Conservation (phyloP, 2,797 vertebrate genomes). For the Chiroxiphia lanceolata region DNA sequence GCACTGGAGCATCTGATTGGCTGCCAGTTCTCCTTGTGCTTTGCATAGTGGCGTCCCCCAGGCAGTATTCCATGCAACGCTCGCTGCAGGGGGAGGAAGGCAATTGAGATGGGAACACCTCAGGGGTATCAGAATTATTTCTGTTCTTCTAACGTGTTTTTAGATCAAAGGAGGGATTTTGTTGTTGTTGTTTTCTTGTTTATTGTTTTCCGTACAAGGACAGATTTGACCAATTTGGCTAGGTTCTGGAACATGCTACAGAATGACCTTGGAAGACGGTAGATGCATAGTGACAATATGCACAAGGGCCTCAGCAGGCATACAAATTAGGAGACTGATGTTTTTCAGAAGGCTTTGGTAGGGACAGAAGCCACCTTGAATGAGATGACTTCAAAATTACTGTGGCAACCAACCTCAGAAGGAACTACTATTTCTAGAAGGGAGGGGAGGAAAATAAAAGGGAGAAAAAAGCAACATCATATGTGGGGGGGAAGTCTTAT, state of each 20-base stretch:
- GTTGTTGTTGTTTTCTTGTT: not conserved
- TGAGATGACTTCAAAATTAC: not conserved
- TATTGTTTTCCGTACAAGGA: not conserved
- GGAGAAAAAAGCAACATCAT: not conserved
- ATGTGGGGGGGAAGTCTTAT: not conserved
- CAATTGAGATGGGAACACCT: not conserved
- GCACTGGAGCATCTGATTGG: not conserved
- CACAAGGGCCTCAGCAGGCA: not conserved
- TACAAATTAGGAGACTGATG: not conserved
- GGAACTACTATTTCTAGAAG: not conserved
- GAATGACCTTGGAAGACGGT: not conserved
- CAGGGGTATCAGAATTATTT: accelerated
- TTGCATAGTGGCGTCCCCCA: accelerated
- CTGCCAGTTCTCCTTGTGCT: not conserved
- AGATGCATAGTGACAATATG: not conserved
- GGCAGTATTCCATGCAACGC: not conserved
- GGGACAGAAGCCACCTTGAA: not conserved
- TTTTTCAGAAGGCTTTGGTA: not conserved
- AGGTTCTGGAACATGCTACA: not conserved
- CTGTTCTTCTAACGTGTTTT: not conserved
- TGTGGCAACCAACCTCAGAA: not conserved
- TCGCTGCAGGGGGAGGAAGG: accelerated
- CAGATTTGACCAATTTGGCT: not conserved
- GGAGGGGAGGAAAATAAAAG: not conserved
- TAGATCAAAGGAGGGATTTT: not conserved